Percentiles rank a stretch among this genome's conserved stretches.
Evolutionary conservation across 2,113 vertebrate species (phyloP).

Genomic region (Psammodynastes pulverulentus): DNA sequence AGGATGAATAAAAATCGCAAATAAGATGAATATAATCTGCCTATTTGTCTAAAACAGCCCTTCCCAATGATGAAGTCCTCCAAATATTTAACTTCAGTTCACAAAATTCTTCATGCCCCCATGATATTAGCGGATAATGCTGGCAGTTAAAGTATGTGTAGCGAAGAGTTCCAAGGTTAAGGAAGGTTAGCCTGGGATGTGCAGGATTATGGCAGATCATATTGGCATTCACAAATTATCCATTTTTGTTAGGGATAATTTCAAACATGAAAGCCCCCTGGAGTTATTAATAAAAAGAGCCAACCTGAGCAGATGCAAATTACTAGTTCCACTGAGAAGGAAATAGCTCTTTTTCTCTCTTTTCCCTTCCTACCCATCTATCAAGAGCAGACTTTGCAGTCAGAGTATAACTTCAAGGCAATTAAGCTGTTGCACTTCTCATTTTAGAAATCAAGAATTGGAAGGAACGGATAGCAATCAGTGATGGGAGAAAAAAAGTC

Average conservation of each 20-base stretch:
- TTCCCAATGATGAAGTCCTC: background rate
- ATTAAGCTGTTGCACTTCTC: background rate
- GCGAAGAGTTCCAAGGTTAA: background rate
- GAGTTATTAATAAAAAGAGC: background rate
- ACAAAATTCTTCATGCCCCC: background rate
- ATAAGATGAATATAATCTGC: background rate
- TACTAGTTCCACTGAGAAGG: background rate
- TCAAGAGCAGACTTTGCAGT: background rate
- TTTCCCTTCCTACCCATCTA: background rate
- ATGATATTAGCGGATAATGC: background rate
- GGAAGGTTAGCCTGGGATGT: background rate
- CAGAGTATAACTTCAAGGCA: constrained; percentile 1
- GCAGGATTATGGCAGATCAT: background rate
- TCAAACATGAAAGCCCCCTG: background rate
- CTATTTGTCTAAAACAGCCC: background rate
- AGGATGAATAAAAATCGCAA: background rate
- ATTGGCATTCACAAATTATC: background rate
- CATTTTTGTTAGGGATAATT: background rate
- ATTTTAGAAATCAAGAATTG: constrained; percentile 12
- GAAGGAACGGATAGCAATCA: constrained; percentile 8
- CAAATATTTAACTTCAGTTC: background rate
- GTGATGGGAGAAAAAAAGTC: background rate
- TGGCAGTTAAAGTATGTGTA: background rate
- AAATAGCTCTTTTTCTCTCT: background rate
- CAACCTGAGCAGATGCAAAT: background rate